phyloP scores from a whole-genome alignment of 2,113 vertebrate species.

The Pyrgilauda ruficollis region DNA sequence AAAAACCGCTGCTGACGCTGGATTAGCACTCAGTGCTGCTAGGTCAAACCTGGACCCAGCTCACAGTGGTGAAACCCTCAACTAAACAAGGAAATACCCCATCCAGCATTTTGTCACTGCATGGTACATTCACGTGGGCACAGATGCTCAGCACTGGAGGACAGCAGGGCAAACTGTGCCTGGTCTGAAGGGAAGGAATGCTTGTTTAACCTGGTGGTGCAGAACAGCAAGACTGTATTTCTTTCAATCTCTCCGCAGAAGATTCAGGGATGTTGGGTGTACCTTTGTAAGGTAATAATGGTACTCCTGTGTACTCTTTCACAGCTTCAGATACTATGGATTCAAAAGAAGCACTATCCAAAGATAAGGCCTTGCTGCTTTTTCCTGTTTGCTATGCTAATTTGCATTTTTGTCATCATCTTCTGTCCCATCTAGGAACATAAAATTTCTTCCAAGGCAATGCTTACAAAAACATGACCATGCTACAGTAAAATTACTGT shows the following conservation, averaged over 20 bases:
- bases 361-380: background rate
- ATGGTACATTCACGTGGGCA: background rate
- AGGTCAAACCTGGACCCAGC: background rate
- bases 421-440: background rate
- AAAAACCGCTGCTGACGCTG: background rate
- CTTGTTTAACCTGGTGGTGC: background rate
- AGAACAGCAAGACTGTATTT: background rate
- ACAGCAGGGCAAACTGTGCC: background rate
- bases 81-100: background rate
- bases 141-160: background rate
- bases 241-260: background rate
- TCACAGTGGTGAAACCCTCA: background rate
- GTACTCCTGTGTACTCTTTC: background rate
- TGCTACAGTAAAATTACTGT: background rate
- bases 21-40: background rate
- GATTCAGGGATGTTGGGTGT: background rate
- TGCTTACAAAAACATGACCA: background rate
- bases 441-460: background rate
- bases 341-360: background rate
- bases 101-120: background rate
- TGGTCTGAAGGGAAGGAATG: background rate
- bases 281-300: background rate
- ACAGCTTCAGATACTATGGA: background rate
- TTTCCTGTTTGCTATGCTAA: background rate
- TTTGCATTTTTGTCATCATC: background rate